These are phyloP conservation scores for Eptesicus fuscus DNA, from an alignment of 2,113 vertebrate species.

Conservation along the genomic window DNA sequence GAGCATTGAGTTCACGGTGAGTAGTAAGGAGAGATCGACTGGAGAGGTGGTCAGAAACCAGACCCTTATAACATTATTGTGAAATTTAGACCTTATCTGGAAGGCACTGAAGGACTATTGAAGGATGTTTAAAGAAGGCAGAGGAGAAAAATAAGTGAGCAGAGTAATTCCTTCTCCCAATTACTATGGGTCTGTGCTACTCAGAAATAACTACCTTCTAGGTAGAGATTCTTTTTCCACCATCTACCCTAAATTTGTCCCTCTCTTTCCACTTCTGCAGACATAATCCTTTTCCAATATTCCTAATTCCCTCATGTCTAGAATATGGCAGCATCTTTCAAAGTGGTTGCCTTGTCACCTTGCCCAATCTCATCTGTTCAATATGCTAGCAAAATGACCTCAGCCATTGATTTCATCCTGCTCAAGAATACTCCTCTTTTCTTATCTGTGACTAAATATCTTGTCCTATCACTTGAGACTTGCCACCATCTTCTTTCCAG, in stretches of 20 bases:
- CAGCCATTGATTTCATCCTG: background rate
- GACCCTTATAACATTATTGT: background rate
- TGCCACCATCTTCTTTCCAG: background rate
- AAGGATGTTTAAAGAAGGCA: background rate
- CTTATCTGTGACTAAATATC: background rate
- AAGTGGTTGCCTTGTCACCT: background rate
- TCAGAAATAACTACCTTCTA: background rate
- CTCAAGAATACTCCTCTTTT: background rate
- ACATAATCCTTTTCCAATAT: background rate
- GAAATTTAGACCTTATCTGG: background rate
- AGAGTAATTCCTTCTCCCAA: background rate
- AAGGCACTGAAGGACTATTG: background rate
- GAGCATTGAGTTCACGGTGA: background rate
- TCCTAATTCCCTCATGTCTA: background rate
- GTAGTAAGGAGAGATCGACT: background rate
- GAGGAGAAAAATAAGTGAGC: background rate
- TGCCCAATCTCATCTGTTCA: background rate
- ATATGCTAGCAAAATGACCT: background rate
- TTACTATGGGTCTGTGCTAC: background rate
- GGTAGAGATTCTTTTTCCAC: background rate
- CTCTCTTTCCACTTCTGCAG: background rate
- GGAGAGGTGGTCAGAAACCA: background rate
- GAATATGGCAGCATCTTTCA: background rate
- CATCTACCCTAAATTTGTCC: background rate
- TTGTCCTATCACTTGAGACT: background rate